Evolutionary conservation across 1,140 invertebrate species (phyloP).

Genomic region (Marisa cornuarietis): DNA sequence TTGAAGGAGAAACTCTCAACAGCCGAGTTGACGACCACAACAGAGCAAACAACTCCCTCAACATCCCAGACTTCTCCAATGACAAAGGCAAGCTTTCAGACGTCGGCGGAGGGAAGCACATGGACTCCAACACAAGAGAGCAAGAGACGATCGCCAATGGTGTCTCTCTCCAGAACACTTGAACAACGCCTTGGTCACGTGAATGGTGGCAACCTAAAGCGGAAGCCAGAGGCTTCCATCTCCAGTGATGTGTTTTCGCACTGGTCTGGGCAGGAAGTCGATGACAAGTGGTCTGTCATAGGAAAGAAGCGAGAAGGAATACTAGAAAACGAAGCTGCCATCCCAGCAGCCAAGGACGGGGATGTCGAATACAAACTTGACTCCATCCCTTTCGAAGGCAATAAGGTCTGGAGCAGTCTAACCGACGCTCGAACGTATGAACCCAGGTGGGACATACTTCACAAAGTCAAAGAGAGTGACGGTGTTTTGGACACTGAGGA

Average conservation of each 20-base stretch:
- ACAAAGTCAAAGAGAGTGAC: not conserved
- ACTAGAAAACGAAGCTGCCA: not conserved
- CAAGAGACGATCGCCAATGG: too few relatives aligned
- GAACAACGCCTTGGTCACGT: too few relatives aligned
- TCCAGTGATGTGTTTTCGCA: not conserved
- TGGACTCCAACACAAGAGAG: too few relatives aligned
- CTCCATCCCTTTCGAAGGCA: not conserved
- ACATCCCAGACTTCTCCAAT: not conserved
- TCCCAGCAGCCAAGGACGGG: not conserved
- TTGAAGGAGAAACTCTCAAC: too few relatives aligned
- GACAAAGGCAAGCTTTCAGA: not conserved
- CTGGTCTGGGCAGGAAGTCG: not conserved
- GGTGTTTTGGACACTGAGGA: too few relatives aligned
- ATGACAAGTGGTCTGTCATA: slow-evolving; percentile 5
- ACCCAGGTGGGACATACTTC: not conserved
- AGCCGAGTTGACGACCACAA: too few relatives aligned
- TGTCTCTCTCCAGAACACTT: too few relatives aligned
- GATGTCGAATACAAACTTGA: not conserved
- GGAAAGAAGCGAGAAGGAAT: not conserved
- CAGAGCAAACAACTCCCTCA: too few relatives aligned
- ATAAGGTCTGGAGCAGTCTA: not conserved
- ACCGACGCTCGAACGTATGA: not conserved
- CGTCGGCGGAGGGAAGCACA: not conserved
- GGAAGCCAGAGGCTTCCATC: not conserved
- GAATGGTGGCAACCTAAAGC: not conserved